These are phyloP conservation scores for Neodontobutis hainanensis DNA, from an alignment of 2,113 vertebrate species.

Conservation along the genomic window DNA sequence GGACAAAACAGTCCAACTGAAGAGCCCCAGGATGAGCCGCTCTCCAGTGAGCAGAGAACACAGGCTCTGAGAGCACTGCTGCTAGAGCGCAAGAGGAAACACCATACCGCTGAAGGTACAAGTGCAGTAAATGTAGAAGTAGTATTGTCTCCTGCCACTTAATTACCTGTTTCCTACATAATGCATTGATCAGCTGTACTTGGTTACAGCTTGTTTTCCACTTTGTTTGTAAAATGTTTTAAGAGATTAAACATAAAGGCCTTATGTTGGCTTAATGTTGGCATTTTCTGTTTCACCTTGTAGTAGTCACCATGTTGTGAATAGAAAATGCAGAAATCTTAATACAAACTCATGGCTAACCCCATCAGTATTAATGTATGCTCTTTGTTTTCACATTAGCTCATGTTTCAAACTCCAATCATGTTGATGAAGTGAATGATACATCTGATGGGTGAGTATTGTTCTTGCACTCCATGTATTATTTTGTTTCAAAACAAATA, in stretches of 20 bases:
- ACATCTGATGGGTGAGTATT: conserved; percentile 52
- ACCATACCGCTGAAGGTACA: conserved; percentile 2
- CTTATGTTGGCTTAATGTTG: too few species aligned
- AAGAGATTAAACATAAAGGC: too few species aligned
- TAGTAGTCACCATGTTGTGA: too few species aligned
- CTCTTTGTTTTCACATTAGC: conserved; percentile 18
- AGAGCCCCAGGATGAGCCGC: conserved; percentile 37
- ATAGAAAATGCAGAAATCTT: too few species aligned
- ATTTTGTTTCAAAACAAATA: neutral
- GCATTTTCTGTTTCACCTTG: too few species aligned
- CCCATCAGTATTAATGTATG: too few species aligned
- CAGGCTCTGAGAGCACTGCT: conserved; percentile 75
- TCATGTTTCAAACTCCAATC: conserved; percentile 23
- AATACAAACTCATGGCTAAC: too few species aligned
- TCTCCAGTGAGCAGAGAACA: conserved; percentile 61
- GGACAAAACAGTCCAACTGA: conserved; percentile 14
- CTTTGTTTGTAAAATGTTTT: too few species aligned
- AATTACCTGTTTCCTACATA: conserved; percentile 23
- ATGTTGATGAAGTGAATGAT: conserved; percentile 29
- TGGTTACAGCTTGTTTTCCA: conserved; percentile 28
- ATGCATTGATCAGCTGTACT: too few species aligned
- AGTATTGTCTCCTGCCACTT: conserved; percentile 10
- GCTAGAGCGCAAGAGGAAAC: conserved; percentile 75
- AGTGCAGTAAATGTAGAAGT: conserved; percentile 37
- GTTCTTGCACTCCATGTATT: conserved; percentile 9